Evolutionary conservation across 2,113 vertebrate species (phyloP).

Genomic region (Centrocercus urophasianus): DNA sequence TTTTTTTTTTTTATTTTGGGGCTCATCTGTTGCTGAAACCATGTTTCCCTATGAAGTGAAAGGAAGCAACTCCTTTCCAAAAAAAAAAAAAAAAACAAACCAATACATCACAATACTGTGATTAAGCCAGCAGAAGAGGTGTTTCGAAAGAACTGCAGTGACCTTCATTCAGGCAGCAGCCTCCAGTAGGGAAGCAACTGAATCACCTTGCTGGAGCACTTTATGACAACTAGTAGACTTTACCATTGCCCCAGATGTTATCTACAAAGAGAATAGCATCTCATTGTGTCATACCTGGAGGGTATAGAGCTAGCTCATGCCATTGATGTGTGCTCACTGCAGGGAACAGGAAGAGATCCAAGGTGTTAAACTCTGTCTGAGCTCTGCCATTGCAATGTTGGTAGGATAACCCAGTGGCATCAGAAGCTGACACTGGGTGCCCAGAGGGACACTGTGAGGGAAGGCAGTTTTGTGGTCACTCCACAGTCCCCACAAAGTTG

Average conservation of each 20-base stretch:
- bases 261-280: neutral
- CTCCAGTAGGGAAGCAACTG: neutral
- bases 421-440: rapidly evolving
- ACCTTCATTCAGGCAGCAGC: neutral
- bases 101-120: too few relatives aligned
- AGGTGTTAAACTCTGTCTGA: neutral
- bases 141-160: neutral
- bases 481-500: rapidly evolving
- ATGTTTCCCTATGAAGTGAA: neutral
- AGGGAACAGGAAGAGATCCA: neutral
- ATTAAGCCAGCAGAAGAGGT: neutral
- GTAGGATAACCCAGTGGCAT: neutral
- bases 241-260: neutral
- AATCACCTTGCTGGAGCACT: neutral
- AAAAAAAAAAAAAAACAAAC: neutral
- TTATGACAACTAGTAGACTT: neutral
- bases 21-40: neutral
- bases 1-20: neutral
- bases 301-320: neutral
- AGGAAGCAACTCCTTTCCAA: neutral
- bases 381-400: neutral
- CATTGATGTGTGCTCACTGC: neutral
- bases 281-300: neutral
- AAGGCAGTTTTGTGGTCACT: rapidly evolving
- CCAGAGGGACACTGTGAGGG: rapidly evolving